Percentiles rank a stretch among this genome's conserved stretches.
phyloP scores from a whole-genome alignment of 2,113 vertebrate species.

The Carettochelys insculpta region DNA sequence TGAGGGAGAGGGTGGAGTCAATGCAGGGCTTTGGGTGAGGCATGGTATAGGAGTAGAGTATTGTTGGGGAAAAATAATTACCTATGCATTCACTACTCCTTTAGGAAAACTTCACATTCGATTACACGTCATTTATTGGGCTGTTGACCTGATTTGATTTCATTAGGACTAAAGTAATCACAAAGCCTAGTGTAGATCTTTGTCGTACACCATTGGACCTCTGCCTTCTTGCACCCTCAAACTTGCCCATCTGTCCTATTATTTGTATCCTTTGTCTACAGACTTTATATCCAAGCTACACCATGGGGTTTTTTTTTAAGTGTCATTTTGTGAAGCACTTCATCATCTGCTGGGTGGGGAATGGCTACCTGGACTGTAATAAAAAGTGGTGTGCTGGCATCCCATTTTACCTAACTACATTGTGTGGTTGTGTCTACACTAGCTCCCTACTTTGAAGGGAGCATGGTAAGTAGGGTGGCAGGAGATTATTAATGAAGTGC shows the following conservation, averaged over 20 bases:
- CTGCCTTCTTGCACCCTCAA: background rate
- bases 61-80: too few species aligned
- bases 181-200: background rate
- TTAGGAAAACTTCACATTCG: background rate
- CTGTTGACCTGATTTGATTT: background rate
- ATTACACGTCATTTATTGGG: background rate
- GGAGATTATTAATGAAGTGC: too few species aligned
- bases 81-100: background rate
- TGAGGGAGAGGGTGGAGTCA: too few species aligned
- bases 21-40: too few species aligned
- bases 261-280: background rate
- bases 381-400: conserved; percentile 18
- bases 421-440: background rate
- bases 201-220: background rate
- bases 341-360: background rate
- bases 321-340: background rate
- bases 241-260: background rate
- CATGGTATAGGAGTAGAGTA: too few species aligned
- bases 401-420: background rate
- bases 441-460: too few species aligned
- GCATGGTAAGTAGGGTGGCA: too few species aligned
- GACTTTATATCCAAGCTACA: background rate
- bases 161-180: background rate
- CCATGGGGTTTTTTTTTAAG: background rate
- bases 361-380: background rate